Base-by-base conservation (phyloP, 2,797 vertebrate genomes). In the Acrossocheilus wenchowensis region DNA sequence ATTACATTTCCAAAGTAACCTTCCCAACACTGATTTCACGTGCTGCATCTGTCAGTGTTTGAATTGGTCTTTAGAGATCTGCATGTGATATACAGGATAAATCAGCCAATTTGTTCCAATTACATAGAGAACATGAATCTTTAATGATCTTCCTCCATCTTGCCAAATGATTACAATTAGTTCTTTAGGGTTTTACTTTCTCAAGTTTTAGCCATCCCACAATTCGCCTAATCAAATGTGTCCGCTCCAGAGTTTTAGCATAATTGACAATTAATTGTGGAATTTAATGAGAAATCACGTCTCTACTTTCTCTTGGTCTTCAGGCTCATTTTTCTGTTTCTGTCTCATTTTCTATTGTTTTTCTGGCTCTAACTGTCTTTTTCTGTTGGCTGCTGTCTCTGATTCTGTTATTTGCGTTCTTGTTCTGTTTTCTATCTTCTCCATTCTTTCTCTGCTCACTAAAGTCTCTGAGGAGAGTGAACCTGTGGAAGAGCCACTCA, bases 391-490 rank as follows among this genome's bases (percentile, higher is more conserved):
- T 30, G n/a, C 48, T 80, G 14, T 30, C 11, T 74, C 36, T 36
- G 23, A 74, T 39, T 68, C 1, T 54, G 17, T 21, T 15, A 19
- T 89, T 60, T 90, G 71, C n/a, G 3, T 54, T 72, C 14, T 87
- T 26, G 43, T 69, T 87, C 48, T 86, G 48, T 81, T 78, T 81
- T 86, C 64, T 64, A 60, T 62, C 50, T 30, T 84, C 6, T 78
- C 23, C 6, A 23, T 62, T 12, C 17, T 45, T 4, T 80, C 5
- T 41, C 6, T 6, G 39, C 84, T 84, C 87, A 87, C 88, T 52
- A 0, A 95, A 97, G 96, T 95, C 90, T 92, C 88, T 94, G 94
- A 95, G 87, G 92, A 95, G 88, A 96, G 86, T 91, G 93, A 92
- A 91, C 89, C 93, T 81, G 90, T 93, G 43, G 93, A 94, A 90